A percentile compares a stretch with the other conserved stretches of the same genome.
Conservation (phyloP, 2,113 vertebrate genomes). For the Varanus komodoensis region DNA sequence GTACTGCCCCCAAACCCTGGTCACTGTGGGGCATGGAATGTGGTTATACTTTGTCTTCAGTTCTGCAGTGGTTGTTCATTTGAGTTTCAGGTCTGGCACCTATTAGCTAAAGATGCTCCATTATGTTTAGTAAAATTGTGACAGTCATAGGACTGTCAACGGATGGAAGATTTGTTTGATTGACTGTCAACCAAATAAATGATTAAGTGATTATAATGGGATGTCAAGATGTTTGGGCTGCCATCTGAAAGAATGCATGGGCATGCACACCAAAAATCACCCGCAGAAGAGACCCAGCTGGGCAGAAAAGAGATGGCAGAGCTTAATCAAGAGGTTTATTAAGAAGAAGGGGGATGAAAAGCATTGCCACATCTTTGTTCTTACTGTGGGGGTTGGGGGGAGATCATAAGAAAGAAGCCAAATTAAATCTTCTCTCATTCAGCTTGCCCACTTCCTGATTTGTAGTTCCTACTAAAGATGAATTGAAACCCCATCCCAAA, state of each 20-base stretch:
- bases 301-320: neutral
- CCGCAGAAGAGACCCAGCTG: neutral
- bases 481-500: neutral
- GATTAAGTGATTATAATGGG: constrained; percentile 27
- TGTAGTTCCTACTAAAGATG: neutral
- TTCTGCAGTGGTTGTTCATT: constrained; percentile 14
- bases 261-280: neutral
- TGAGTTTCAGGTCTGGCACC: constrained; percentile 10
- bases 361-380: neutral
- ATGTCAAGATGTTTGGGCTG: constrained; percentile 32
- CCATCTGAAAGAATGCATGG: neutral
- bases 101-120: constrained; percentile 17
- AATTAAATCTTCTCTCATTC: neutral
- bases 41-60: neutral
- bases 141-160: constrained; percentile 22
- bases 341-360: neutral
- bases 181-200: constrained; percentile 24
- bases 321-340: neutral
- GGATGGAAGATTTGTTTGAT: constrained; percentile 24
- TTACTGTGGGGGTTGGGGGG: neutral
- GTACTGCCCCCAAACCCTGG: neutral
- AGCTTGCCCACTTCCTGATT: neutral
- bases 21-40: neutral
- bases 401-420: neutral
- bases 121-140: constrained; percentile 20